phyloP scores from a whole-genome alignment of 2,888 invertebrate genomes.

The Andrena flavipes region DNA sequence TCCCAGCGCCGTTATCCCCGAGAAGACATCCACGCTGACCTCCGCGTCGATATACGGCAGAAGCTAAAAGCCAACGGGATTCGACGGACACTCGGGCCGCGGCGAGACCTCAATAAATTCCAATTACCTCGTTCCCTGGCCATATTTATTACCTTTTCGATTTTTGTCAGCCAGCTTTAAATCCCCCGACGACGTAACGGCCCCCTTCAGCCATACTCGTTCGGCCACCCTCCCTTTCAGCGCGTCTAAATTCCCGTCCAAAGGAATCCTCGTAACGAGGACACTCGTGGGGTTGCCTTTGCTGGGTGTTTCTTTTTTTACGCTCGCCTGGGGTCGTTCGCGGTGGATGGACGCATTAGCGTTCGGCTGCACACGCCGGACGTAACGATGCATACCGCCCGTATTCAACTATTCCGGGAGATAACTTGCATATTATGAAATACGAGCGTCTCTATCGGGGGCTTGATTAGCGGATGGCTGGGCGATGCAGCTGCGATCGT shows the following conservation, averaged over 20 bases:
- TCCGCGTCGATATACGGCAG: neutral
- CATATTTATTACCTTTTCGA: slow-evolving; percentile 38
- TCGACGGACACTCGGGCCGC: slow-evolving; percentile 3
- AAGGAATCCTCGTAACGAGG: slow-evolving; percentile 14
- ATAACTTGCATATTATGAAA: slow-evolving; percentile 63
- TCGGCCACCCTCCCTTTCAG: neutral
- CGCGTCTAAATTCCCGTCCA: neutral
- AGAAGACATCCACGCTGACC: slow-evolving; percentile 1
- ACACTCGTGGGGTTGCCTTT: neutral
- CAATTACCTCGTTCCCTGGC: slow-evolving; percentile 53
- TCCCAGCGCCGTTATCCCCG: neutral
- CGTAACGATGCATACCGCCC: slow-evolving; percentile 9
- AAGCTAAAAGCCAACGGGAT: slow-evolving; percentile 39
- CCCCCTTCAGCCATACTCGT: neutral
- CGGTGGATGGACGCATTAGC: slow-evolving; percentile 31
- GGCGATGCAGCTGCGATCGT: slow-evolving; percentile 57
- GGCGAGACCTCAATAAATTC: slow-evolving; percentile 59
- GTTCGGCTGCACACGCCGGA: neutral
- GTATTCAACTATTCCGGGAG: slow-evolving; percentile 22
- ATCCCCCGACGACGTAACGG: slow-evolving; percentile 34
- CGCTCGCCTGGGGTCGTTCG: slow-evolving; percentile 30
- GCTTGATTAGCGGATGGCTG: slow-evolving; percentile 56
- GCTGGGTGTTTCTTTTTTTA: slow-evolving; percentile 35
- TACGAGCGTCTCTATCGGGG: slow-evolving; percentile 53
- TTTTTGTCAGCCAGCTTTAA: slow-evolving; percentile 47